Percentiles rank a stretch among this genome's conserved stretches.
phyloP scores from a whole-genome alignment of 1,140 invertebrate species.

The Pseudoatta argentina region DNA sequence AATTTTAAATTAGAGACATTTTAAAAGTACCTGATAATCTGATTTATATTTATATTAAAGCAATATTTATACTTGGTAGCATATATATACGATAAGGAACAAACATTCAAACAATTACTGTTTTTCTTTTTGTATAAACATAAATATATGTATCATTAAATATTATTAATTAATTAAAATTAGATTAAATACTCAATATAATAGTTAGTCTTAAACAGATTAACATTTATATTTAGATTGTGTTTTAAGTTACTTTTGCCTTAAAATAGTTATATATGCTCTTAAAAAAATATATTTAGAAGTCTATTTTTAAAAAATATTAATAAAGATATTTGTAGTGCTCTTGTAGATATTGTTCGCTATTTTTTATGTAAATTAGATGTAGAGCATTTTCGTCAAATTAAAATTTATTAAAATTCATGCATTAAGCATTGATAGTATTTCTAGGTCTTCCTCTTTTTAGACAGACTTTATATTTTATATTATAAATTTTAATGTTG shows the following conservation, averaged over 20 bases:
- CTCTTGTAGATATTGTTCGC: background rate
- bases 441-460: background rate
- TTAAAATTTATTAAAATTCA: background rate
- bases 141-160: slow-evolving; percentile 4
- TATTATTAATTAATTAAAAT: background rate
- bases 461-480: background rate
- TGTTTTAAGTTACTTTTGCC: background rate
- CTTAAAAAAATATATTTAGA: background rate
- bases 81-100: background rate
- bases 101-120: background rate
- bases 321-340: slow-evolving; percentile 26
- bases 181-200: background rate
- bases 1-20: slow-evolving; percentile 14
- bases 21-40: background rate
- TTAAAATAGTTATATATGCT: background rate
- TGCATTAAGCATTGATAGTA: background rate
- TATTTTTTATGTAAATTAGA: slow-evolving; percentile 13
- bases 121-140: background rate
- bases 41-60: slow-evolving; percentile 1
- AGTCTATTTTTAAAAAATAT: background rate
- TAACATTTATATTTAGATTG: background rate
- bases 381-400: background rate
- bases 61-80: background rate
- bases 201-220: background rate
- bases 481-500: too few relatives aligned